Conservation (phyloP, 2,113 vertebrate genomes). For the Pyxicephalus adspersus region DNA sequence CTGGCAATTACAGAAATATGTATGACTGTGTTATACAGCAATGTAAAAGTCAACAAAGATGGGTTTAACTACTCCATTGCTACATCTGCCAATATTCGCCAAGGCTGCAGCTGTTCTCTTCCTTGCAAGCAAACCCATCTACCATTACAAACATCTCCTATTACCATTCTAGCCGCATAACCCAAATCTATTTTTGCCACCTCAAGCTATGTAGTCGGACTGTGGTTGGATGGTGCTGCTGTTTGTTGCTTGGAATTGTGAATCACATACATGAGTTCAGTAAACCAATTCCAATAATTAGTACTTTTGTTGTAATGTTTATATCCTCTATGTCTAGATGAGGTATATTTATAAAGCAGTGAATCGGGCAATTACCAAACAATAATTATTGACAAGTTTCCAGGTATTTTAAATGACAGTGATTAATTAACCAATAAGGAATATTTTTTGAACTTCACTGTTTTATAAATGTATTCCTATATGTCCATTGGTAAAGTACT, state of each 20-base stretch:
- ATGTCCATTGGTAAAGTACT: too few relatives aligned
- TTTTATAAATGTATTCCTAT: too few relatives aligned
- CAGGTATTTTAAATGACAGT: too few relatives aligned
- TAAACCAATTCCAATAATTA: too few relatives aligned
- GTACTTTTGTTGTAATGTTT: too few relatives aligned
- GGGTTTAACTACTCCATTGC: not conserved
- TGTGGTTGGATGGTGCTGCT: not conserved
- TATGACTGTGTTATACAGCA: not conserved
- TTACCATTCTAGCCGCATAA: constrained; percentile 26
- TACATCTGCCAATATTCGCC: too few relatives aligned
- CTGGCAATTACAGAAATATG: not conserved
- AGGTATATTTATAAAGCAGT: too few relatives aligned
- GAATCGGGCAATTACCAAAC: too few relatives aligned
- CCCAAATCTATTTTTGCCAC: constrained; percentile 7
- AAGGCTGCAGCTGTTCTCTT: constrained; percentile 34
- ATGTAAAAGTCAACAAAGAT: not conserved
- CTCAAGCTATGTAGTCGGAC: not conserved
- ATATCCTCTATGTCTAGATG: too few relatives aligned
- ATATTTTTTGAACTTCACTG: too few relatives aligned
- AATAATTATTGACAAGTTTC: too few relatives aligned
- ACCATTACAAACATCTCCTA: not conserved
- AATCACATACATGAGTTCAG: not conserved
- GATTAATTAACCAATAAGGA: too few relatives aligned
- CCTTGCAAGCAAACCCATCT: not conserved
- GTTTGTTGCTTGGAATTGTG: not conserved